Percentiles rank a stretch among this genome's conserved stretches.
Conservation (phyloP, 2,888 invertebrate genomes). For the Phengaris alcon region DNA sequence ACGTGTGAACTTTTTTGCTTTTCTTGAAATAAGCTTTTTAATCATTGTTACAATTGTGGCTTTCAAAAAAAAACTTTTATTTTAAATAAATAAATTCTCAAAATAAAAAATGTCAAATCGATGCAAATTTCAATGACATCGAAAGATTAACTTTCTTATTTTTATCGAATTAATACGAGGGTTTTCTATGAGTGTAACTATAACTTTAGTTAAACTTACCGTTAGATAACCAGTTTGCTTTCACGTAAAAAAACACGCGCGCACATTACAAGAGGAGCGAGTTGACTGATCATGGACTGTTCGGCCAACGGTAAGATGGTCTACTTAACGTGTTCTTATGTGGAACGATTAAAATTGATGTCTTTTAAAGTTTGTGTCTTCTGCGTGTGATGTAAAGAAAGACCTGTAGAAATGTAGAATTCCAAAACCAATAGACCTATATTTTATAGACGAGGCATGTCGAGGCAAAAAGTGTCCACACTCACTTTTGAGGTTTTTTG, state of each 20-base stretch:
- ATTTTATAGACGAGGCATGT: too few species aligned
- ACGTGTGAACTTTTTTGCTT: background rate
- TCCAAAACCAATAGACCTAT: too few species aligned
- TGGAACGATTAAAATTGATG: conserved; percentile 32
- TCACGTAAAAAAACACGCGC: conserved; percentile 48
- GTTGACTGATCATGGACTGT: conserved; percentile 50
- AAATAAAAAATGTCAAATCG: background rate
- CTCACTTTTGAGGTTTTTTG: too few species aligned
- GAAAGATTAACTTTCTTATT: background rate
- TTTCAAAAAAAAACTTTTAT: too few species aligned
- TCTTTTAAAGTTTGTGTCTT: conserved; percentile 1
- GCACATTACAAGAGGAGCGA: conserved; percentile 49
- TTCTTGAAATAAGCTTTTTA: background rate
- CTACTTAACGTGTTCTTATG: conserved; percentile 53
- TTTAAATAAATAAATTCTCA: too few species aligned
- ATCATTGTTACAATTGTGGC: too few species aligned
- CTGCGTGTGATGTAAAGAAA: background rate
- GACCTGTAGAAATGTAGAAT: background rate
- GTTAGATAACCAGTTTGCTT: conserved; percentile 43
- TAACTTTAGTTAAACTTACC: conserved; percentile 48
- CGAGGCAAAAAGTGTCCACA: background rate
- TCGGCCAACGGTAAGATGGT: conserved; percentile 61
- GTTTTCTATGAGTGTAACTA: background rate
- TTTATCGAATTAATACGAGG: background rate
- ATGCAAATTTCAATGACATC: background rate